Base-by-base conservation (phyloP, 1,140 invertebrate genomes). In the Drosophila tristis region DNA sequence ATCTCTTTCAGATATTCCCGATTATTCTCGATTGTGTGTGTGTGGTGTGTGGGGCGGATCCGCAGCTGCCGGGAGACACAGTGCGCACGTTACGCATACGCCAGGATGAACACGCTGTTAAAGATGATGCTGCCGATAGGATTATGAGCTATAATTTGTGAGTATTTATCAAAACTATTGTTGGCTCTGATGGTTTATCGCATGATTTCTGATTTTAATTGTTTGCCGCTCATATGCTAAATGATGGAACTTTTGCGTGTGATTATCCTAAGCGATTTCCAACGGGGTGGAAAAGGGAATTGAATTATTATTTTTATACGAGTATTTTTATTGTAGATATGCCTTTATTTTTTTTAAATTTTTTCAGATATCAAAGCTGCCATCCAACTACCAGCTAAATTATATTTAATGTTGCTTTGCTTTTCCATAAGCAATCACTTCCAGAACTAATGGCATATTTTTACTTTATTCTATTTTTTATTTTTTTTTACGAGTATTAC, bases 1-100 rank as follows among this genome's bases (percentile, higher is more conserved):
- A 82, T 79, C 70, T 71, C 58, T 64, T 43, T 57, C 50, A 66
- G 64, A 65, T 56, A 77, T 71, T 59, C 62, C 39, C 20, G 20
- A 20, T 20, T 20, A 20, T 20, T 20, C 20, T 20, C 47, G 35
- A 35, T 11, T 68, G 48, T 74, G 44, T 49, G 43, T 49, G 43
- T 15, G 48, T 13, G 6, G 13, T 42, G 23, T 20, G 43, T 47
- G 26, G 39, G 53, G 53, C 50, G 15, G 63, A 61, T 74, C 78
- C 57, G 47, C 59, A 73, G 74, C 74, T 60, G 80, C 54, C 55
- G 51, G 54, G 57, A 20, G 64, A 66, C 73, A 75, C 60, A 23
- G 35, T 13, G 35, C 54, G 51, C 58, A 63, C 51, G 53, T 84
- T 76, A 53, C 65, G 50, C 68, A 86, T 86, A 78, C 82, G 78